Base-by-base conservation (phyloP, 1,140 invertebrate genomes). In the Sycobia sp. region DNA sequence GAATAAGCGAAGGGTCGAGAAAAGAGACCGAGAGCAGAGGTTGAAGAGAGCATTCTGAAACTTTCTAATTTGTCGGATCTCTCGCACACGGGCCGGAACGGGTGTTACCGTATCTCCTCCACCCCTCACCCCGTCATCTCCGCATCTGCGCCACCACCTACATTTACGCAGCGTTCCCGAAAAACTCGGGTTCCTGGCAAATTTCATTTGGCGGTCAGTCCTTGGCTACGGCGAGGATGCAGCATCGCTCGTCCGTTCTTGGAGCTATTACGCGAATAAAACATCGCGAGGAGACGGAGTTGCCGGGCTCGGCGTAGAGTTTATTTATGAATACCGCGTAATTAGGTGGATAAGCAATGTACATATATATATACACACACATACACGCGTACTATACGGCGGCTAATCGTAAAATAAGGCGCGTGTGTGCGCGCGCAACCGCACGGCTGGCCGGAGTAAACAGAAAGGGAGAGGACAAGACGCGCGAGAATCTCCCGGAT, bases 271-370 rank as follows among this genome's bases (percentile, higher is more conserved):
- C 27, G 32, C 2, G 23, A 39, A 60, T 55, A 49, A 66, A 56
- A 44, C 44, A 25, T 0, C 16, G 16, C 7, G 29, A 11, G 29
- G 11, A 32, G 29, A 4, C 29, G 29, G 11, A 32, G 29, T n/a
- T n/a, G 29, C 4, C 29, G 29, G 29, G 29, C 29, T 32, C 29
- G 5, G 29, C 29, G 29, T 11, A 4, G 5, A 32, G 29, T 27
- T 75, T 72, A 77, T 70, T 77, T 76, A 75, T 74, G 74, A 77
- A 77, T 78, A 74, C 67, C 69, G 63, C 70, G 71, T 78, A 79
- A 78, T 79, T 79, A 78, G 74, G 68, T 71, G 76, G 69, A 71
- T 73, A 75, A 77, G 74, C 71, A 71, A 13, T 13, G 3, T n/a
- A n/a, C n/a, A n/a, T n/a, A n/a, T n/a, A n/a, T n/a, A n/a, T n/a